Evolutionary conservation across 2,797 vertebrate species (phyloP).

Genomic region (Gallinago solitaria): DNA sequence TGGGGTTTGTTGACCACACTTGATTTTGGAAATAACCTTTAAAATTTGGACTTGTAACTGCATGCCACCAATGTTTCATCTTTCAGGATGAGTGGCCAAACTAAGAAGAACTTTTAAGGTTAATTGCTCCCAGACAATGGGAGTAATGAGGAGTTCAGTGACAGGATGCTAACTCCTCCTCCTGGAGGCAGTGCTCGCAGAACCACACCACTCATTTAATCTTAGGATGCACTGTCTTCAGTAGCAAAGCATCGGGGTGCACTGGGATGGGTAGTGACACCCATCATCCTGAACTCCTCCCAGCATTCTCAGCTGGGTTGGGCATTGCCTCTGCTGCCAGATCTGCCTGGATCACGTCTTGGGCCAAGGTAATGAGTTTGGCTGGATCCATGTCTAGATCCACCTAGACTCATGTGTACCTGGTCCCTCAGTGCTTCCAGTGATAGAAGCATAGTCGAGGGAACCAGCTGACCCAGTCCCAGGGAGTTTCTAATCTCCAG

Average conservation of each 20-base stretch:
- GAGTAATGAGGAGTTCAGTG: neutral
- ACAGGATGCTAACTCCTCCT: neutral
- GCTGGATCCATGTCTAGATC: neutral
- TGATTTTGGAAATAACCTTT: slow-evolving; percentile 12
- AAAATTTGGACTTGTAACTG: neutral
- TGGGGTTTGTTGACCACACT: neutral
- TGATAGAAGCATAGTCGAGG: neutral
- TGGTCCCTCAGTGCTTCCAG: neutral
- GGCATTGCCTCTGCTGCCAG: neutral
- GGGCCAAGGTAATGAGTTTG: neutral
- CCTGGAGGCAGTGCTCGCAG: neutral
- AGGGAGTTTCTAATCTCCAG: neutral
- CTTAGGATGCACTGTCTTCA: neutral
- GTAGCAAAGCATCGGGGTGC: neutral
- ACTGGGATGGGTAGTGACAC: neutral
- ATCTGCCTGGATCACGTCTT: neutral
- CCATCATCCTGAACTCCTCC: neutral
- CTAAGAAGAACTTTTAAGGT: neutral
- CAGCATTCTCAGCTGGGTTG: neutral
- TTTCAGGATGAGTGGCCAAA: neutral
- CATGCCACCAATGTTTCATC: neutral
- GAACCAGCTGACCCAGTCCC: neutral
- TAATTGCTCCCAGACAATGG: neutral
- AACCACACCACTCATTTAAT: neutral
- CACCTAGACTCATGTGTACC: neutral